These are phyloP conservation scores for Trematocara unimaculatum DNA, from an alignment of 2,113 vertebrate genomes.

Conservation along the genomic window DNA sequence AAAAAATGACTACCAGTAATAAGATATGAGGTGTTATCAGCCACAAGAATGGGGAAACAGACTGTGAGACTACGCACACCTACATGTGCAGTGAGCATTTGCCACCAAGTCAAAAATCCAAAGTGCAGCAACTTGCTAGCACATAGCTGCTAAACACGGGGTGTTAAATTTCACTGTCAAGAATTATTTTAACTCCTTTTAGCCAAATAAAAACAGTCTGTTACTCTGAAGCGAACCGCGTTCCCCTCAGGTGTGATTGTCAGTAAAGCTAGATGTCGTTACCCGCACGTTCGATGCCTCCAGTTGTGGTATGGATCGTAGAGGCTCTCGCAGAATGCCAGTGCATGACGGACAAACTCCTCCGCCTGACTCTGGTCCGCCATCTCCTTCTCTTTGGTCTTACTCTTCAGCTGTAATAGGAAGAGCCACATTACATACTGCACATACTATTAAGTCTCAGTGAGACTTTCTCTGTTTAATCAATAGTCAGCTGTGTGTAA, in stretches of 20 bases:
- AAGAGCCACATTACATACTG: background rate
- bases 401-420: slow-evolving; percentile 86
- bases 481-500: background rate
- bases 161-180: background rate
- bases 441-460: background rate
- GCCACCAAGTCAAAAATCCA: background rate
- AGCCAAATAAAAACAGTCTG: background rate
- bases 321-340: slow-evolving; percentile 96
- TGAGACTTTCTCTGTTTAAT: background rate
- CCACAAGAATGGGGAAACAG: background rate
- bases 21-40: background rate
- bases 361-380: slow-evolving; percentile 89
- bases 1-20: background rate
- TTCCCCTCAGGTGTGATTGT: background rate
- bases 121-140: background rate
- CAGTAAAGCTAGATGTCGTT: slow-evolving; percentile 11
- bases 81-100: background rate
- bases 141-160: background rate
- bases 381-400: slow-evolving; percentile 97
- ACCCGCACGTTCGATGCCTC: slow-evolving; percentile 90
- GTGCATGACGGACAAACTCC: slow-evolving; percentile 92
- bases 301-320: slow-evolving; percentile 96
- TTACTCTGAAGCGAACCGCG: background rate
- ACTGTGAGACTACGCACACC: background rate
- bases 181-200: background rate